phyloP scores from a whole-genome alignment of 2,888 invertebrate genomes.

The Pristionchus maxplancki region DNA sequence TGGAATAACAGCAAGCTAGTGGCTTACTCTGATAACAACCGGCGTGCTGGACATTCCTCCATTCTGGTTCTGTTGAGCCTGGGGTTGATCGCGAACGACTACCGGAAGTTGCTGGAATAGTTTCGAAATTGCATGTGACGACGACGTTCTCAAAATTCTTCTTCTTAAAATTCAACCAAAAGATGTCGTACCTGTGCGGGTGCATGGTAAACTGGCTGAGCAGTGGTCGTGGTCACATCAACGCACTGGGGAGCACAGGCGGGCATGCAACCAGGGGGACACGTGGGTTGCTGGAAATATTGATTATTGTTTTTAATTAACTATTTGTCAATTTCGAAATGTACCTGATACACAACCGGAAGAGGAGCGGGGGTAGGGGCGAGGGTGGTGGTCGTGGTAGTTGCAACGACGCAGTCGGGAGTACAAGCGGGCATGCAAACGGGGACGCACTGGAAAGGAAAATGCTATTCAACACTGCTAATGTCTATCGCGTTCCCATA shows the following conservation, averaged over 20 bases:
- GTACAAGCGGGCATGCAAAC: background rate
- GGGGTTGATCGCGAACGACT: background rate
- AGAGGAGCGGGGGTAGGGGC: background rate
- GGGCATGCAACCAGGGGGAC: background rate
- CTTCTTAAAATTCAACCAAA: no score
- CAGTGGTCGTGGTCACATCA: background rate
- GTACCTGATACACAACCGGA: background rate
- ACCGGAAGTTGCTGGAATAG: background rate
- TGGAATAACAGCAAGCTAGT: no score
- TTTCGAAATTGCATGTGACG: background rate
- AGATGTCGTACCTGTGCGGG: background rate
- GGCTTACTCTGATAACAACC: slow-evolving; percentile 18
- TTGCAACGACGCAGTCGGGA: background rate
- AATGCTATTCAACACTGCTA: background rate
- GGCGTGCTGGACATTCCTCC: background rate
- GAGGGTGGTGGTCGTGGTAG: background rate
- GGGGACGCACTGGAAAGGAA: background rate
- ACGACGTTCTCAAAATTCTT: background rate
- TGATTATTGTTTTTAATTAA: no score
- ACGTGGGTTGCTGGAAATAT: background rate
- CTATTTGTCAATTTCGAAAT: no score
- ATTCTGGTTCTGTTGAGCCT: slow-evolving; percentile 19
- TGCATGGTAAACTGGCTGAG: slow-evolving; percentile 1
- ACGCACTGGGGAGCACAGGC: slow-evolving; percentile 14
- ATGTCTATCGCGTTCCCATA: background rate